Conservation (phyloP, 2,797 vertebrate genomes). For the Gastrophryne carolinensis region DNA sequence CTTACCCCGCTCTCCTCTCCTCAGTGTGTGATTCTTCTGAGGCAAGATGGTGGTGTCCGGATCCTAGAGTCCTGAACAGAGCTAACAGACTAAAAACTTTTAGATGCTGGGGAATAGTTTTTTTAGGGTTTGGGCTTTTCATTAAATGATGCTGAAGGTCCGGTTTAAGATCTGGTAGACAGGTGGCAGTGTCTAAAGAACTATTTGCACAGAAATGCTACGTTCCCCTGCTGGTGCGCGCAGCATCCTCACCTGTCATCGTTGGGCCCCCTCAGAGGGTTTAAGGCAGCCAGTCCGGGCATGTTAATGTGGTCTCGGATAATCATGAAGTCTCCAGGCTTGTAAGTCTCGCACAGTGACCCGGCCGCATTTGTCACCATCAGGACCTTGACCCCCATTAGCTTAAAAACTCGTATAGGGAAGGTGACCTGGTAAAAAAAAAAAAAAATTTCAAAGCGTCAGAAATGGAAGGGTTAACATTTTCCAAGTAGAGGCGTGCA, state of each 20-base stretch:
- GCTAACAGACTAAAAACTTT: too few relatives aligned
- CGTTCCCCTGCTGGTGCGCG: too few relatives aligned
- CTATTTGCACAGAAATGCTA: too few relatives aligned
- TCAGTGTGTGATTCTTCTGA: too few relatives aligned
- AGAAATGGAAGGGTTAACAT: neutral
- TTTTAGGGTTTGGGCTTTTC: too few relatives aligned
- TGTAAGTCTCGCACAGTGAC: slow-evolving; percentile 71
- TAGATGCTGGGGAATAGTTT: too few relatives aligned
- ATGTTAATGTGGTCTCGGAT: slow-evolving; percentile 82
- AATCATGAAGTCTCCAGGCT: slow-evolving; percentile 79
- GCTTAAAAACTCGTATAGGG: slow-evolving; percentile 77
- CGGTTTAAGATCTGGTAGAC: too few relatives aligned
- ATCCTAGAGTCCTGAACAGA: too few relatives aligned
- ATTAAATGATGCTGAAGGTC: too few relatives aligned
- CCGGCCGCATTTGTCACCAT: slow-evolving; percentile 82
- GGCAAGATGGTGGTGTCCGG: too few relatives aligned
- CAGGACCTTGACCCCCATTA: slow-evolving; percentile 76
- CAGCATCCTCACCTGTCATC: slow-evolving; percentile 64
- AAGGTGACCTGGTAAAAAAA: slow-evolving; percentile 71
- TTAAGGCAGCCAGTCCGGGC: slow-evolving; percentile 73
- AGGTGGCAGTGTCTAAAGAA: too few relatives aligned
- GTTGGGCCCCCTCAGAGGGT: slow-evolving; percentile 76
- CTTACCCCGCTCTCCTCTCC: too few relatives aligned
- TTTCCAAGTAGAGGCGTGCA: neutral
- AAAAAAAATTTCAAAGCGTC: neutral